Evolutionary conservation across 2,113 vertebrate species (phyloP).

Genomic region (Cephalophus harveyi): DNA sequence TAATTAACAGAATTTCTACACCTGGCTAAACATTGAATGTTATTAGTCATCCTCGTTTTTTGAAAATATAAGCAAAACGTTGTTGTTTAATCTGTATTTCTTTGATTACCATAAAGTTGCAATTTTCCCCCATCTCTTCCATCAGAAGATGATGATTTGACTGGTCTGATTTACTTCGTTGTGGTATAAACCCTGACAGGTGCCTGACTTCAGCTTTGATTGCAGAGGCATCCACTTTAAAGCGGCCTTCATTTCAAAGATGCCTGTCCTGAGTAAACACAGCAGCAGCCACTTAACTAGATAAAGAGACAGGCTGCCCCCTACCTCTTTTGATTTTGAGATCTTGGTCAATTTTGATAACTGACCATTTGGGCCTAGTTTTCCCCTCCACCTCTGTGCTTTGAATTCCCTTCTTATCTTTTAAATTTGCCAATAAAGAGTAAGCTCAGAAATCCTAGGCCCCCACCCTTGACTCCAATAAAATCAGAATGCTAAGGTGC

Average conservation of each 20-base stretch:
- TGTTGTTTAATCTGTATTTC: conserved; percentile 20
- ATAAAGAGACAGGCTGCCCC: background rate
- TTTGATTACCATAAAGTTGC: background rate
- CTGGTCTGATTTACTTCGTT: background rate
- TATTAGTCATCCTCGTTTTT: background rate
- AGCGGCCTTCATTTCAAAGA: background rate
- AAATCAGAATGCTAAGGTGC: background rate
- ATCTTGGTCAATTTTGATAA: background rate
- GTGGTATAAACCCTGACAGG: background rate
- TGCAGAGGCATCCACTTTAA: background rate
- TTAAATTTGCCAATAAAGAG: background rate
- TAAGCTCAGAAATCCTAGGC: background rate
- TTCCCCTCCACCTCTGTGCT: background rate
- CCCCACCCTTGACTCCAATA: background rate
- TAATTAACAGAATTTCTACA: background rate
- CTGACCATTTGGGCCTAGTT: background rate
- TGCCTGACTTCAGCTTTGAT: background rate
- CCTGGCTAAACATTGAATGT: background rate
- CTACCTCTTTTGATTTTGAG: background rate
- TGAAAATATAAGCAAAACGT: conserved; percentile 6
- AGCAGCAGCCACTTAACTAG: background rate
- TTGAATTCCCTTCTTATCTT: background rate
- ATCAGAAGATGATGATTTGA: conserved; percentile 30
- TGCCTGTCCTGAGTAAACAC: background rate
- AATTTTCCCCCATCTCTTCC: background rate